Evolutionary conservation across 2,797 vertebrate genomes (phyloP).

Genomic region (Ciconia nigra): DNA sequence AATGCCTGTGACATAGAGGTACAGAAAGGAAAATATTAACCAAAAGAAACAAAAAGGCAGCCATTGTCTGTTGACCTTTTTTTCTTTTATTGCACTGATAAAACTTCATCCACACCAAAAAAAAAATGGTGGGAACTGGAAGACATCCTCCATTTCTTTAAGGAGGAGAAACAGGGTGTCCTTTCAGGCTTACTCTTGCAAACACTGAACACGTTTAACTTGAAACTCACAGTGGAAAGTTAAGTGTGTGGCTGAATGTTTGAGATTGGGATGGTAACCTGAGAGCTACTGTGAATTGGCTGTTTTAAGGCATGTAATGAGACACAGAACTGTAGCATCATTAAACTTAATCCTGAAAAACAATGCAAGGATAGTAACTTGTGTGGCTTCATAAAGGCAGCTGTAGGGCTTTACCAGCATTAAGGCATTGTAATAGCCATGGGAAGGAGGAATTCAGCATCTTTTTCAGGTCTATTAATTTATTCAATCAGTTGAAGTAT

Average conservation of each 20-base stretch:
- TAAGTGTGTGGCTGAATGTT: background rate
- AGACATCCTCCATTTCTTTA: background rate
- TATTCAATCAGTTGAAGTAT: background rate
- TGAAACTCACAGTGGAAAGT: background rate
- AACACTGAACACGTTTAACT: accelerated
- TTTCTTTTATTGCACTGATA: background rate
- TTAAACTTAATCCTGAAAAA: background rate
- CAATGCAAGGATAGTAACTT: background rate
- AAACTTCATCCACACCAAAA: background rate
- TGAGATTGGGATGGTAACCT: background rate
- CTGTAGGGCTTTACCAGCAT: background rate
- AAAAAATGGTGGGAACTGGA: background rate
- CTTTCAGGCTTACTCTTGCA: background rate
- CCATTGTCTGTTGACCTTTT: background rate
- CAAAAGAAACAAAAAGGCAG: background rate
- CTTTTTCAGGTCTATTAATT: background rate
- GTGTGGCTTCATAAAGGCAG: background rate
- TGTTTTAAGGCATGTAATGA: background rate
- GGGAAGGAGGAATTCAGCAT: background rate
- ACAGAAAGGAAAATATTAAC: background rate
- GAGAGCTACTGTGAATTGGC: background rate
- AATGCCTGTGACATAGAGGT: background rate
- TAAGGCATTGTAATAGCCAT: background rate
- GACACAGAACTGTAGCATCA: background rate
- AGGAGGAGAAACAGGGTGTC: background rate